Percentiles rank a stretch among this genome's conserved stretches.
Conservation (phyloP, 2,888 invertebrate species). For the Augiades crinisus region DNA sequence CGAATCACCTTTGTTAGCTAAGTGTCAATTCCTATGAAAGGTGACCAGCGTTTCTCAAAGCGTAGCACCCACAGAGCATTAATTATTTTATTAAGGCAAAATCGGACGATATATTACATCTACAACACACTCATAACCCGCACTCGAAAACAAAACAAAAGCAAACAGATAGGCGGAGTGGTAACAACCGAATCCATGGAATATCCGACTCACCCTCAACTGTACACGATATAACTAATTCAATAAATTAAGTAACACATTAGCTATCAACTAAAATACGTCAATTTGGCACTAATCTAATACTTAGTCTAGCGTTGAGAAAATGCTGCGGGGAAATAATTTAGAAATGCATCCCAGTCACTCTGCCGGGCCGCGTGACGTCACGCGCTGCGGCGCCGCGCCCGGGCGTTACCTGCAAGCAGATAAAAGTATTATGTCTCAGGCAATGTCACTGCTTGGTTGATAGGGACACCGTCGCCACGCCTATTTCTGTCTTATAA, state of each 20-base stretch:
- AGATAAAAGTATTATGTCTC: no score
- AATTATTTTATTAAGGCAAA: constrained; percentile 31
- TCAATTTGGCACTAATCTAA: constrained; percentile 75
- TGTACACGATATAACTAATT: constrained; percentile 41
- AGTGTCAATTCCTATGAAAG: no score
- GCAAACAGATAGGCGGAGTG: constrained; percentile 61
- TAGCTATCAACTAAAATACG: constrained; percentile 44
- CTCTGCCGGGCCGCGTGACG: constrained; percentile 20
- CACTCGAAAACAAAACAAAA: constrained; percentile 29
- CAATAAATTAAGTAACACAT: constrained; percentile 76
- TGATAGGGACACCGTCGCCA: no score
- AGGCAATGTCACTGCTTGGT: no score
- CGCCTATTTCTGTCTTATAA: no score
- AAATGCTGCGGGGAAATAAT: constrained; percentile 37
- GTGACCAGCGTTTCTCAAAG: no score
- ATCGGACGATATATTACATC: constrained; percentile 36
- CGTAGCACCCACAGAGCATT: no score
- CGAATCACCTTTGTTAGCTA: no score
- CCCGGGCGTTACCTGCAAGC: no score
- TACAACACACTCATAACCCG: constrained; percentile 6
- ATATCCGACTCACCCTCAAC: constrained; percentile 33
- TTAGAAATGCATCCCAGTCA: constrained; percentile 1
- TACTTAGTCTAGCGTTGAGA: constrained; percentile 46
- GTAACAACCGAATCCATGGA: constrained; percentile 51
- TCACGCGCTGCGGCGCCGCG: no score